Conservation (phyloP, 1,140 invertebrate species). For the Steinernema khuongi region DNA sequence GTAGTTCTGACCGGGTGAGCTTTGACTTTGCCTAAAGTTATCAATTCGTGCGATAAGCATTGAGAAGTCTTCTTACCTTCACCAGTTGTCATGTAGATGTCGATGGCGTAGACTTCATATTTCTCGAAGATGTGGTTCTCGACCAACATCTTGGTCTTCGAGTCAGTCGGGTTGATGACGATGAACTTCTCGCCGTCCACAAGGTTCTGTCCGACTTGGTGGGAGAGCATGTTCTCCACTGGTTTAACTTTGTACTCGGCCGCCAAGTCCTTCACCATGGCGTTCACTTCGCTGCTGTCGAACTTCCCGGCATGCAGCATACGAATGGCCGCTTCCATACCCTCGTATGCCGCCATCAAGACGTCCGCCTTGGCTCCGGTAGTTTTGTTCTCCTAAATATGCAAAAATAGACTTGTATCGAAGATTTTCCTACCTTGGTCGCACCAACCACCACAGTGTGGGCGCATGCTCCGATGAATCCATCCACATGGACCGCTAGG, state of each 20-base stretch:
- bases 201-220: slow-evolving; percentile 79
- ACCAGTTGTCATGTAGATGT: slow-evolving; percentile 88
- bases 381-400: slow-evolving; percentile 56
- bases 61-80: slow-evolving; percentile 72
- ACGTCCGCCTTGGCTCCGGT: slow-evolving; percentile 87
- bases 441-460: slow-evolving; percentile 87
- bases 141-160: slow-evolving; percentile 87
- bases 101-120: slow-evolving; percentile 96
- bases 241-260: slow-evolving; percentile 90
- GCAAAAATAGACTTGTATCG: neutral
- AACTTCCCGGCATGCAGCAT: slow-evolving; percentile 83
- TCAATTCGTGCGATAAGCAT: neutral
- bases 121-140: slow-evolving; percentile 93
- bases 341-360: slow-evolving; percentile 85
- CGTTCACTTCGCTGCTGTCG: slow-evolving; percentile 75
- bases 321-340: slow-evolving; percentile 85
- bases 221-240: slow-evolving; percentile 94
- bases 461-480: slow-evolving; percentile 93
- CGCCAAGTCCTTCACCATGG: slow-evolving; percentile 86
- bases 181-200: slow-evolving; percentile 97
- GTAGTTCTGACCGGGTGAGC: slow-evolving; percentile 85
- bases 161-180: slow-evolving; percentile 94
- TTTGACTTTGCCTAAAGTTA: slow-evolving; percentile 66
- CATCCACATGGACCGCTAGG: slow-evolving; percentile 94
- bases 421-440: slow-evolving; percentile 61